phyloP scores from a whole-genome alignment of 2,113 vertebrate species.

The Ailuropoda melanoleuca region DNA sequence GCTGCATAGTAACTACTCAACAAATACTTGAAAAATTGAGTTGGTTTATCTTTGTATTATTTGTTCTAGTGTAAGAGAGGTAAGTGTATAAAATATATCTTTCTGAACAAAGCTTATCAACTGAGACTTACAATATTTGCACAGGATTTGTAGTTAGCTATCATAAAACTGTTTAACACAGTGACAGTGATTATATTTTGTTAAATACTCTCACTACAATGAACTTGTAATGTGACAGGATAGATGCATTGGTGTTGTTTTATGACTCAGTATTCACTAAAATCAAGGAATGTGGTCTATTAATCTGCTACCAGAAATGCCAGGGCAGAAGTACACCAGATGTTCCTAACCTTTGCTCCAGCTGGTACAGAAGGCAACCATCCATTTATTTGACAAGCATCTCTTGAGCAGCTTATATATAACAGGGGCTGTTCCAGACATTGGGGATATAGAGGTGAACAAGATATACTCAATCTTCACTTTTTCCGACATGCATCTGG shows the following conservation, averaged over 20 bases:
- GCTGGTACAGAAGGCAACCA: not conserved
- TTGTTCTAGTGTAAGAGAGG: not conserved
- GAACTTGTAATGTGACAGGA: constrained; percentile 21
- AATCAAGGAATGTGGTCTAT: constrained; percentile 16
- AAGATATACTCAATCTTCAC: not conserved
- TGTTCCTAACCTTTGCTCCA: constrained; percentile 20
- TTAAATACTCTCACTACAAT: constrained; percentile 23
- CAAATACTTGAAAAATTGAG: not conserved
- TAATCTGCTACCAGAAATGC: constrained; percentile 39
- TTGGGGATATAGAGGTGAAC: not conserved
- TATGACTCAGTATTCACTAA: constrained; percentile 1
- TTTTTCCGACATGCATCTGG: not conserved
- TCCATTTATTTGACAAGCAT: not conserved
- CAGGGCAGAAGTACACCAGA: not conserved
- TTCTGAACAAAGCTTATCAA: not conserved
- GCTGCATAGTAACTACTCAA: not conserved
- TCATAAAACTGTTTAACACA: constrained; percentile 27
- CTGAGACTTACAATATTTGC: not conserved
- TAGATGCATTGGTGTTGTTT: constrained; percentile 25
- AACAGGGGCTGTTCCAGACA: not conserved
- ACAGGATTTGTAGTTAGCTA: not conserved
- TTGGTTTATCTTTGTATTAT: not conserved
- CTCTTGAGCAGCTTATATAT: not conserved
- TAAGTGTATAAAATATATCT: not conserved
- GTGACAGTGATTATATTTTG: constrained; percentile 25